These are phyloP conservation scores for Disparrhopalites patrizii DNA, from an alignment of 2,888 invertebrate genomes.

Conservation along the genomic window DNA sequence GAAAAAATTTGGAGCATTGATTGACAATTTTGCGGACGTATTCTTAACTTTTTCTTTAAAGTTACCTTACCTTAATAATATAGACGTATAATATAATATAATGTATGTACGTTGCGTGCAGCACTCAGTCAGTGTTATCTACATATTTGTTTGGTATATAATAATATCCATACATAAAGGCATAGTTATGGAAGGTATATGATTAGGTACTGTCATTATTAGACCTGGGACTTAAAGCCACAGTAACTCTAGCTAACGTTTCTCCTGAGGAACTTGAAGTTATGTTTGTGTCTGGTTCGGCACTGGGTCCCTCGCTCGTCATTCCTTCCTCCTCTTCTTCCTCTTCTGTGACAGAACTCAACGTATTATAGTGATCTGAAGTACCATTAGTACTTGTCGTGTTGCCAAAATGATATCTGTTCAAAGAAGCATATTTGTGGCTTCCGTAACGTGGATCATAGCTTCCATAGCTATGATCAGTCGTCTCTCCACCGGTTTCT, in stretches of 20 bases:
- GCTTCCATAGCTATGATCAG: neutral
- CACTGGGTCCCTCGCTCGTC: neutral
- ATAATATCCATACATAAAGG: too few relatives aligned
- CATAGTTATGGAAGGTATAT: neutral
- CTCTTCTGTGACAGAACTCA: constrained; percentile 21
- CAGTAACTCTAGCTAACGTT: constrained; percentile 20
- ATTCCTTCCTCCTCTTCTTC: constrained; percentile 4
- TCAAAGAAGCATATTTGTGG: too few relatives aligned
- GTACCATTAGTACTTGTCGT: neutral
- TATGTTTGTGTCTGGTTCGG: neutral
- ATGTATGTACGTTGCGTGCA: neutral
- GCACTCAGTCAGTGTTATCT: neutral
- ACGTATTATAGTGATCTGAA: constrained; percentile 12
- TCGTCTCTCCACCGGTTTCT: neutral
- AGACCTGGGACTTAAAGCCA: constrained; percentile 9
- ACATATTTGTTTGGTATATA: too few relatives aligned
- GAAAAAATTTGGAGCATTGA: neutral
- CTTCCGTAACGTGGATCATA: neutral
- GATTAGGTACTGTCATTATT: constrained; percentile 2
- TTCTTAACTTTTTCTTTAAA: too few relatives aligned
- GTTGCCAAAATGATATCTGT: too few relatives aligned
- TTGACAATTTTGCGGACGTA: constrained; percentile 11
- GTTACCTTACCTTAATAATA: too few relatives aligned
- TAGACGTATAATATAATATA: too few relatives aligned
- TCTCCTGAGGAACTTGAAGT: constrained; percentile 18